Percentiles rank a stretch among this genome's conserved stretches.
Conservation (phyloP, 2,113 vertebrate genomes). For the Anoura caudifer region DNA sequence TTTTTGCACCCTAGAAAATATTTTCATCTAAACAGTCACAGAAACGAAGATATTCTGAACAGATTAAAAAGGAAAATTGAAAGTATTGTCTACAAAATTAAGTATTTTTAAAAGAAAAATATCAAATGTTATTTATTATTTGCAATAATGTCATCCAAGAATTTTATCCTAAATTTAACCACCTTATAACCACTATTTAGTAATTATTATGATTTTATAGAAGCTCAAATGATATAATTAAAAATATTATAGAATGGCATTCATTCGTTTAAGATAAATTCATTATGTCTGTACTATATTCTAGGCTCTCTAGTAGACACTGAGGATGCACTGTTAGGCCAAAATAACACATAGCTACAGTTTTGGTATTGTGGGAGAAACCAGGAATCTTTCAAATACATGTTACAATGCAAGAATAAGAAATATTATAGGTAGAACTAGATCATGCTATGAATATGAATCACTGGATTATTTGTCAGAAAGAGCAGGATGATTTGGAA, state of each 20-base stretch:
- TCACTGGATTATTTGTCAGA: not conserved
- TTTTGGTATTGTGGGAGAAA: not conserved
- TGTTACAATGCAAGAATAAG: not conserved
- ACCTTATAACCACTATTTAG: not conserved
- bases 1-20: constrained; percentile 24
- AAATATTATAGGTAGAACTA: not conserved
- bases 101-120: not conserved
- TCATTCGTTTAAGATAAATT: not conserved
- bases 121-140: not conserved
- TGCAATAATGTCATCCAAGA: not conserved
- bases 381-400: not conserved
- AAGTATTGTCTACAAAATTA: not conserved
- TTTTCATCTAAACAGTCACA: not conserved
- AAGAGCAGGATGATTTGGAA: not conserved
- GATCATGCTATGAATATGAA: not conserved
- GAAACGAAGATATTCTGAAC: not conserved
- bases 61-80: not conserved
- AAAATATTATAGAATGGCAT: not conserved
- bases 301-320: not conserved
- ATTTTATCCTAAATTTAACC: not conserved
- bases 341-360: not conserved
- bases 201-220: not conserved
- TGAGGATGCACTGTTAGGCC: not conserved
- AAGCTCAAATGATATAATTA: not conserved
- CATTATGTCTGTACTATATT: not conserved